Base-by-base conservation (phyloP, 1,140 invertebrate species). In the Rhynchophorus ferrugineus region DNA sequence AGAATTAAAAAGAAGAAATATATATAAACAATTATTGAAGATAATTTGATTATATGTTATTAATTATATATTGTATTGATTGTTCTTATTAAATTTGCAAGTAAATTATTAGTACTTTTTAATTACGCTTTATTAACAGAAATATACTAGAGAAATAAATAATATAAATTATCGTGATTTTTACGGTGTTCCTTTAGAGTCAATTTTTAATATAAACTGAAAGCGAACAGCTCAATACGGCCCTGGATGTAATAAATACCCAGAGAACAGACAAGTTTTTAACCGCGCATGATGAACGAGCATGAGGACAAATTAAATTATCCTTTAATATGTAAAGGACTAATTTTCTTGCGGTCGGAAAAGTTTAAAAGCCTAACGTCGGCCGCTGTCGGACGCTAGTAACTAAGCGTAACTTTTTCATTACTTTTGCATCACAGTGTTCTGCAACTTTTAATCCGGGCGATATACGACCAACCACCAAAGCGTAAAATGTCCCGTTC, bases 361-460 rank as follows among this genome's bases (percentile, higher is more conserved):
- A 60, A 54, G 44, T 57, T 60, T 57, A 58, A 60, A 60, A 58
- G 56, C 56, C 44, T 44, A 24, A 47, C 38, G 46, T 49, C 29
- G 41, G 49, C 44, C 41, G 29, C n/a, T 44, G 49, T 44, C 49
- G 17, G 5, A n/a, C 44, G 49, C 35, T 42, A 51, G 34, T 51
- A 51, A 51, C 49, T 44, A 51, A 51, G 41, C 49, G 42, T 9
- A 51, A 51, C 49, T 51, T 51, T 51, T 51, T 49, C 42, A 33
- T 24, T 18, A 41, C 49, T 44, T 50, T 44, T 37, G 36, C 33
- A 46, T 34, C 29, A 46, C 16, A 36, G 14, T 29, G 24, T 50
- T 50, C 21, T 50, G 33, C 24, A 43, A 50, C 21, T 51, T 51
- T 51, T 51, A 44, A 44, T 51, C 39, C 5, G 14, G 11, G 33